Evolutionary conservation across 1,140 invertebrate species (phyloP), one percentile per base, ranked within the genome.

Genomic region (Caerostris extrusa): DNA sequence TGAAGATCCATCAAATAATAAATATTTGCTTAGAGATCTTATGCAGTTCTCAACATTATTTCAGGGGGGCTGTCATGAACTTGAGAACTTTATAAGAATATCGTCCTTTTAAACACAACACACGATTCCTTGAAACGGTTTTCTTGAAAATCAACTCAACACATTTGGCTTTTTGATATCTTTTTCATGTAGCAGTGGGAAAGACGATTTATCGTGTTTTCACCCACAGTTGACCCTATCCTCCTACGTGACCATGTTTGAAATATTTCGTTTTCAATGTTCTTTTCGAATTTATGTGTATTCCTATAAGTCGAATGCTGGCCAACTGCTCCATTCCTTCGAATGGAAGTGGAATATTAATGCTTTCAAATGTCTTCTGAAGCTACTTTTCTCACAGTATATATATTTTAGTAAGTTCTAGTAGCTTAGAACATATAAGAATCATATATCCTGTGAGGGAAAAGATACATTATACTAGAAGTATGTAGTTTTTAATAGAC

Each of bases 151-250:
- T 53, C 2, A 50, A 77, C 10, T 77, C 34, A 5, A 50, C 14
- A 14, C 61, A 34, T 77, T 77, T 50, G 61, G 7, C n/a, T 17
- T 64, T 17, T 14, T 17, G 71, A 77, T 77, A 77, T 77, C 71
- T 50, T 77, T 77, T 77, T 77, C 71, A 77, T 4, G 71, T 77
- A 77, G 34, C 34, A 53, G 71, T 3, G 19, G 12, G 69, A 77
- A 77, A 77, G 71, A 53, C 53, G 7, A 77, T 77, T 77, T 77
- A 77, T 77, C 71, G 71, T 77, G 71, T 77, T 77, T 77, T 77
- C 34, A 77, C 53, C 71, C 71, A 12, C 53, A 77, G 71, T 77
- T 77, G 71, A 77, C 71, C 71, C 71, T 53, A 53, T 50, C 34
- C 71, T 77, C 34, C 71, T 50, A 53, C 71, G 19, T 50, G 19